These are phyloP conservation scores for Danio albolineatus DNA, from an alignment of 2,797 vertebrate species.

Conservation along the genomic window DNA sequence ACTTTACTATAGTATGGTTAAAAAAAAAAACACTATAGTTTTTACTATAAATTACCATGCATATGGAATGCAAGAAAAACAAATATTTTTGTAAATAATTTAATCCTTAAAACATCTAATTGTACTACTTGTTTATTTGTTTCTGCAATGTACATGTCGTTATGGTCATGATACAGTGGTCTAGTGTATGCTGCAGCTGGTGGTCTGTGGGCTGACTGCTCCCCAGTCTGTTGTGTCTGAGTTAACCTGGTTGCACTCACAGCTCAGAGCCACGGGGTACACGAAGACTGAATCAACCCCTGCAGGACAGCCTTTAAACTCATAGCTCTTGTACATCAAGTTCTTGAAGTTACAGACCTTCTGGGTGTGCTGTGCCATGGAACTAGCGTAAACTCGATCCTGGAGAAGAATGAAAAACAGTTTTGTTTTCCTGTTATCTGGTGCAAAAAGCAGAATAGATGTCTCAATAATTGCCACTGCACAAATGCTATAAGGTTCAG, in stretches of 20 bases:
- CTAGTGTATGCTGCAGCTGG: constrained; percentile 74
- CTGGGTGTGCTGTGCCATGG: constrained; percentile 72
- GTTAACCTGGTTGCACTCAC: constrained; percentile 84
- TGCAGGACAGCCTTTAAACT: constrained; percentile 82
- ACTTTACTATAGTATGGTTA: no score
- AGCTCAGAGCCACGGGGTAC: constrained; percentile 87
- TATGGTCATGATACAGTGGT: background rate
- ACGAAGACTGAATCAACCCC: constrained; percentile 77
- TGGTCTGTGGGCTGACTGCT: constrained; percentile 70
- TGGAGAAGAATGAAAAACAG: constrained; percentile 61
- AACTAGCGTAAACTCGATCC: constrained; percentile 83
- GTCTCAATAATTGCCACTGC: no score
- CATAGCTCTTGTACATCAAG: constrained; percentile 82
- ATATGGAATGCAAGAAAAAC: no score
- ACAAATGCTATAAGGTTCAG: no score
- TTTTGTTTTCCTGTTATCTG: background rate
- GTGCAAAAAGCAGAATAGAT: background rate
- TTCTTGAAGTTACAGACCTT: constrained; percentile 85
- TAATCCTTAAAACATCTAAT: no score
- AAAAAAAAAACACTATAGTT: no score
- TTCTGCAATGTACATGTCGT: background rate
- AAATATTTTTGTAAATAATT: no score
- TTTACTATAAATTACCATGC: no score
- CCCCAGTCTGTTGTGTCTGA: constrained; percentile 82
- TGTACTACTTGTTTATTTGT: background rate